Evolutionary conservation across 2,797 vertebrate species (phyloP).

Genomic region (Sebastiscus tertius): DNA sequence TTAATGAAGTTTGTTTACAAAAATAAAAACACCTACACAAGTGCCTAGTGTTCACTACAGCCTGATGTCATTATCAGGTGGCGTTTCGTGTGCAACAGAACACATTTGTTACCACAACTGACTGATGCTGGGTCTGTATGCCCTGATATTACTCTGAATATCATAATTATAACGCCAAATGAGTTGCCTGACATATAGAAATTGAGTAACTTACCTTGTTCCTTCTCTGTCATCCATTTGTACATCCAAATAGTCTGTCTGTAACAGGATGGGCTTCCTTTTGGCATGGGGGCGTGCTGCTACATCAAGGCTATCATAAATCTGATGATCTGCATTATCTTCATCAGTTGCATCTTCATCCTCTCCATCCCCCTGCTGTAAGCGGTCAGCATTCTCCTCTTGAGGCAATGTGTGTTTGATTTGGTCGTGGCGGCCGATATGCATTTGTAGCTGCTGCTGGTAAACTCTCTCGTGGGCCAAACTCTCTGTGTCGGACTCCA

Average conservation of each 20-base stretch:
- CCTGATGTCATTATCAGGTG: not conserved
- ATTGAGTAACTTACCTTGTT: constrained; percentile 40
- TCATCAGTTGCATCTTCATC: constrained; percentile 11
- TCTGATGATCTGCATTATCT: constrained; percentile 33
- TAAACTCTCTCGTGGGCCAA: constrained; percentile 64
- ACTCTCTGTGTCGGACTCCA: constrained; percentile 78
- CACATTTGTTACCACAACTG: not conserved
- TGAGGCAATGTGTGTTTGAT: not conserved
- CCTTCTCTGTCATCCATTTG: not conserved
- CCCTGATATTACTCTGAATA: not conserved
- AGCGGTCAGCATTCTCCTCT: not conserved
- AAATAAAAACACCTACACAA: too few species aligned
- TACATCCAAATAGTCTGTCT: constrained; percentile 14
- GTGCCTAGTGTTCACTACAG: not conserved
- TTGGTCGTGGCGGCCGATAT: not conserved
- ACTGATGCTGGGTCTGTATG: not conserved
- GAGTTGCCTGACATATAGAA: not conserved
- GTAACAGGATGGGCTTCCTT: constrained; percentile 7
- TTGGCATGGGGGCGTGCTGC: not conserved
- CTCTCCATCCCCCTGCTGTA: not conserved
- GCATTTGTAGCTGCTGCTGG: constrained; percentile 58
- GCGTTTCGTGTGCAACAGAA: not conserved
- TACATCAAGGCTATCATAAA: constrained; percentile 79
- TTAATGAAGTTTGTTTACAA: too few species aligned
- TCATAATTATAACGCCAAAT: not conserved